phyloP scores from a whole-genome alignment of 2,113 vertebrate species.

The Sander lucioperca region DNA sequence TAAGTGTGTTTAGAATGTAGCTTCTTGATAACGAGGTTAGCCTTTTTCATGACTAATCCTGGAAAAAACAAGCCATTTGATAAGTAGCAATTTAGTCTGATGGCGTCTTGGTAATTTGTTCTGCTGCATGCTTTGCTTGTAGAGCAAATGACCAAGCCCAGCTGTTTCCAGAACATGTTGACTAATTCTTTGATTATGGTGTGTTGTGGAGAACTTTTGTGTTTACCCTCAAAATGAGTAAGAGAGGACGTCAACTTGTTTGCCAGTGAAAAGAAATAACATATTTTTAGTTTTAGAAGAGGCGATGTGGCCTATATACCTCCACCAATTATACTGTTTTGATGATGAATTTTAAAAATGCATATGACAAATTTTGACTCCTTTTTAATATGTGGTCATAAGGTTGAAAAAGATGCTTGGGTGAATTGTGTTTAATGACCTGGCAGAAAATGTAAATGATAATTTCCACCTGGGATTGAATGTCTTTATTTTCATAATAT shows the following conservation, averaged over 20 bases:
- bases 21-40: not conserved
- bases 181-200: slow-evolving; percentile 13
- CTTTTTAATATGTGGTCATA: not conserved
- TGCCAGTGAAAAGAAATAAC: not conserved
- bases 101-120: not conserved
- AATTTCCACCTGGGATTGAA: not conserved
- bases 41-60: slow-evolving; percentile 24
- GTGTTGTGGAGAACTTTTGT: slow-evolving; percentile 35
- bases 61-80: slow-evolving; percentile 5
- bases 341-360: slow-evolving; percentile 3
- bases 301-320: not conserved
- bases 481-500: not conserved
- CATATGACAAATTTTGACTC: not conserved
- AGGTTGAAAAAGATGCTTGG: not conserved
- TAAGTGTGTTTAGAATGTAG: not conserved
- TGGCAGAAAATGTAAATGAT: not conserved
- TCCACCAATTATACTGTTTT: not conserved
- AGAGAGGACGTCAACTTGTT: slow-evolving; percentile 25
- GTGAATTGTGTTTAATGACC: not conserved
- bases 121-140: slow-evolving; percentile 7
- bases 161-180: slow-evolving; percentile 27
- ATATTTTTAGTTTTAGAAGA: not conserved
- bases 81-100: slow-evolving; percentile 24
- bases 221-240: slow-evolving; percentile 29
- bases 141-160: slow-evolving; percentile 2